phyloP scores from a whole-genome alignment of 1,140 invertebrate genomes.

The Batillaria attramentaria region DNA sequence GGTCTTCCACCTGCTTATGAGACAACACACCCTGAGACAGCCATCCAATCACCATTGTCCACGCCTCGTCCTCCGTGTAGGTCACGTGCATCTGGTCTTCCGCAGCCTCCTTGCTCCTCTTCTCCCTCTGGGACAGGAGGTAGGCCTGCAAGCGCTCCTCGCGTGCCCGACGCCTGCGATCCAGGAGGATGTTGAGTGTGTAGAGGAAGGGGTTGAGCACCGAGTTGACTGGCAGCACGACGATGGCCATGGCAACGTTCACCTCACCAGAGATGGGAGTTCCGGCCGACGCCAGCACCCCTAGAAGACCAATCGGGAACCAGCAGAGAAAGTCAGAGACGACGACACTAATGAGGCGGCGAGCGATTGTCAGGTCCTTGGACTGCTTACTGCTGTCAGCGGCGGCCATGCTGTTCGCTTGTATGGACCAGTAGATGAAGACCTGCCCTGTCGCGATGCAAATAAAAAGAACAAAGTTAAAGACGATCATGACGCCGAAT shows the following conservation, averaged over 20 bases:
- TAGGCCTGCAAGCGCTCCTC: background rate
- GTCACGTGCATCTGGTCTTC: too few relatives aligned
- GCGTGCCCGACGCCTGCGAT: background rate
- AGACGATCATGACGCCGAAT: conserved; percentile 41
- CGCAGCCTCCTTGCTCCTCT: too few relatives aligned
- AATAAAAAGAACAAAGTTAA: conserved; percentile 49
- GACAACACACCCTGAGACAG: too few relatives aligned
- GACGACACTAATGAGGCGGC: conserved; percentile 7
- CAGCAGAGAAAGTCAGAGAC: conserved; percentile 9
- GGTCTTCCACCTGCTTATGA: too few relatives aligned
- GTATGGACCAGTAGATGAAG: conserved; percentile 43
- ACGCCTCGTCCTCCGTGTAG: too few relatives aligned
- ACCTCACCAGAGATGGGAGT: background rate
- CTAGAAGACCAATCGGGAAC: conserved; percentile 11
- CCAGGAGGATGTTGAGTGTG: conserved; percentile 7
- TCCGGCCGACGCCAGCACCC: background rate
- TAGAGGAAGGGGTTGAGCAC: conserved; percentile 18
- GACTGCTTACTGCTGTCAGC: background rate
- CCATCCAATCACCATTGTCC: too few relatives aligned
- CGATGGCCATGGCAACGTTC: background rate
- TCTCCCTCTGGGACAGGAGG: too few relatives aligned
- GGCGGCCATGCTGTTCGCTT: background rate
- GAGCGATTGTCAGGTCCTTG: conserved; percentile 12
- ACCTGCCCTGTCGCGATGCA: conserved; percentile 46
- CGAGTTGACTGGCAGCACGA: conserved; percentile 4